Conservation (phyloP, 2,888 invertebrate genomes). For the Gerosis bhagava region DNA sequence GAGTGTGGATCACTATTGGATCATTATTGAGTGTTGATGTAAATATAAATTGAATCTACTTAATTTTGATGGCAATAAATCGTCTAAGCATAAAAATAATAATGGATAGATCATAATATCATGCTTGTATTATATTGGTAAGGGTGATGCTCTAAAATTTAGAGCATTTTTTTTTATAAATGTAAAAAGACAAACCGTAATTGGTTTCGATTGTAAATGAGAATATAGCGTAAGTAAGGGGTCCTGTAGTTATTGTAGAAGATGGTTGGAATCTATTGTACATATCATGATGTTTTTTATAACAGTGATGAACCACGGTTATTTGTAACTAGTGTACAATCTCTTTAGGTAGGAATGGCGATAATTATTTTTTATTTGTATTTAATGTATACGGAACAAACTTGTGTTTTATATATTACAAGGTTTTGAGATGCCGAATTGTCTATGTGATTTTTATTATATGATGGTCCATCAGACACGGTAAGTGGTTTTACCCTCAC, state of each 20-base stretch:
- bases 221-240: slow-evolving; percentile 51
- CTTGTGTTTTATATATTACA: no score
- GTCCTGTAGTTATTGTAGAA: slow-evolving; percentile 42
- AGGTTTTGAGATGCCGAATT: no score
- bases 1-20: no score
- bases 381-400: no score
- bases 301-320: slow-evolving; percentile 47
- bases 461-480: no score
- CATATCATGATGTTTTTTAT: slow-evolving; percentile 69
- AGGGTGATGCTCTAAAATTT: slow-evolving; percentile 66
- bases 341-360: slow-evolving; percentile 33
- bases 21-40: no score
- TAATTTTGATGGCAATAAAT: slow-evolving; percentile 53
- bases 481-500: no score
- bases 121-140: slow-evolving; percentile 40
- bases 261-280: slow-evolving; percentile 57
- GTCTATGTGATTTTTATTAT: not conserved
- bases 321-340: slow-evolving; percentile 66
- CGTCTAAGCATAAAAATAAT: no score
- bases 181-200: slow-evolving; percentile 47
- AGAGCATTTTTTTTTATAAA: slow-evolving; percentile 50
- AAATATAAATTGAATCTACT: no score
- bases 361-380: slow-evolving; percentile 3
- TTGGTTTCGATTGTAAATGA: slow-evolving; percentile 55
- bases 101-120: no score